Conservation (phyloP, 1,140 invertebrate species). For the Megathymus violae region DNA sequence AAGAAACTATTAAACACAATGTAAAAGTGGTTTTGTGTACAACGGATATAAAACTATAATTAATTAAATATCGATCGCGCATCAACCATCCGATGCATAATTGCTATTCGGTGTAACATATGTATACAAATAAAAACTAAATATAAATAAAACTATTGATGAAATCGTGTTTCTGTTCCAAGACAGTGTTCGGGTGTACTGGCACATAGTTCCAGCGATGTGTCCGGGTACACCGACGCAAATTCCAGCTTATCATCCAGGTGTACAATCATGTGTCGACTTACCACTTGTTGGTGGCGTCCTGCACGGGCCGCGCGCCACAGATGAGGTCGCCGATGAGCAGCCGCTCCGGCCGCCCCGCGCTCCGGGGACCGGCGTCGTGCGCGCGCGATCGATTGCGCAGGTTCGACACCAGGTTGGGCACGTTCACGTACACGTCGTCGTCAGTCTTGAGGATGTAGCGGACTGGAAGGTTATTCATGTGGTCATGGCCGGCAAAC, state of each 20-base stretch:
- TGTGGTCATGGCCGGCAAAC: neutral
- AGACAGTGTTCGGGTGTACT: no score
- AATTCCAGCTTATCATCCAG: neutral
- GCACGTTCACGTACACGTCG: slow-evolving; percentile 92
- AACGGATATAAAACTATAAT: no score
- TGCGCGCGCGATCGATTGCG: slow-evolving; percentile 63
- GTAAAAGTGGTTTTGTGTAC: no score
- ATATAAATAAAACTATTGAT: no score
- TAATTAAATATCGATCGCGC: no score
- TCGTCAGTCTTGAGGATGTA: slow-evolving; percentile 94
- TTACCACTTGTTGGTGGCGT: slow-evolving; percentile 91
- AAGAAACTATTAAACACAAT: no score
- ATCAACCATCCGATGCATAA: no score
- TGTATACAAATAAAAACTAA: no score
- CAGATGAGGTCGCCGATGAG: slow-evolving; percentile 90
- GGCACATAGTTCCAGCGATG: no score
- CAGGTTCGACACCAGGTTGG: slow-evolving; percentile 82
- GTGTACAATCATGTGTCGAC: slow-evolving; percentile 27
- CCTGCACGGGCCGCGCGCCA: slow-evolving; percentile 88
- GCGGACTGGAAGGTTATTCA: slow-evolving; percentile 77
- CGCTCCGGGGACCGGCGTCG: slow-evolving; percentile 38
- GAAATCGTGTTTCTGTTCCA: no score
- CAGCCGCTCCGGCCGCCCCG: slow-evolving; percentile 70
- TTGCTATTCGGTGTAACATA: no score
- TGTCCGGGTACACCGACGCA: neutral